Evolutionary conservation across 2,797 vertebrate genomes (phyloP), one percentile per base, ranked within the genome.

Genomic region (Synaphobranchus kaupii): DNA sequence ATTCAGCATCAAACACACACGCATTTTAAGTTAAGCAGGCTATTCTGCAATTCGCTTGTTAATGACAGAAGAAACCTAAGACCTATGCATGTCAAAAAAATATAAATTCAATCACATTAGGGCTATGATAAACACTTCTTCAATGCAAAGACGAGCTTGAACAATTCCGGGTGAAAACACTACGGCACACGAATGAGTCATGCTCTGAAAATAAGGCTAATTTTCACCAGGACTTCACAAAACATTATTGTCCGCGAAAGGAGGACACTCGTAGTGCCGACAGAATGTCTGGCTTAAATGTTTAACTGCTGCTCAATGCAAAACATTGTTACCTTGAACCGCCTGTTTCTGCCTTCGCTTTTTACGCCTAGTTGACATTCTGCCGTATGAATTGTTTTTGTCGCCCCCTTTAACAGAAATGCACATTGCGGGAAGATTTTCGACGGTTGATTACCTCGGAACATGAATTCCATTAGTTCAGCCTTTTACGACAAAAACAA

Each of bases 101-200:
- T 76, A 31, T 44, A 17, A 39, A 76, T 71, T 71, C 28, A 71
- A 12, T 76, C 4, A 17, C 31, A 44, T 44, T n/a, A 76, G 13
- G 39, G 81, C 39, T 31, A 10, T 86, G n/a, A 84, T 28, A 34
- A 1, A 54, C n/a, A 52, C 28, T 81, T 76, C 81, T 60, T 82
- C n/a, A 83, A 22, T 56, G 47, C 63, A 56, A 84, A 48, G 83
- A n/a, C 83, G 22, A 66, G 47, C 63, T 71, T 84, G 34, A 78
- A 88, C 83, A 85, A 88, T 80, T 88, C 87, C 87, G 87, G 87
- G 87, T 88, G 73, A 85, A 88, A 58, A 85, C 7, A 28, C 28
- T 31, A 39, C 15, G 83, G 4, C 34, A 47, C 63, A 58, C 25
- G 13, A 63, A 84, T 58, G 73, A 44, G 56, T 56, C 44, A 47